A percentile compares a stretch with the other conserved stretches of the same genome.
phyloP scores from a whole-genome alignment of 2,797 vertebrate genomes.

The Dipus sagitta region DNA sequence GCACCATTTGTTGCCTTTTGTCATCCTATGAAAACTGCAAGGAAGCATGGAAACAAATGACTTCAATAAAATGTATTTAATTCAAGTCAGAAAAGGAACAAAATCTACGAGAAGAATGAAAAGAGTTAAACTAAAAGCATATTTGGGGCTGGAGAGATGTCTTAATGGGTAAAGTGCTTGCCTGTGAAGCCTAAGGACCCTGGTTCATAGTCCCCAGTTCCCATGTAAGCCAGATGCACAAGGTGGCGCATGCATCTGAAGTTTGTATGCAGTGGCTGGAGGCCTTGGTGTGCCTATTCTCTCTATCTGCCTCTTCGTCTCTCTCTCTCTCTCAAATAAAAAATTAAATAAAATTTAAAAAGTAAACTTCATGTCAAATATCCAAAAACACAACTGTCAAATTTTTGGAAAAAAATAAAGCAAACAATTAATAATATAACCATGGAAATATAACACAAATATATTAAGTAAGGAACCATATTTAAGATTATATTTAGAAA shows the following conservation, averaged over 20 bases:
- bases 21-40: background rate
- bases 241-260: too few relatives aligned
- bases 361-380: background rate
- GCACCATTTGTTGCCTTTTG: background rate
- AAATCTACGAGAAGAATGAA: slow-evolving; percentile 7
- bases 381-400: background rate
- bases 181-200: too few relatives aligned
- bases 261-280: too few relatives aligned
- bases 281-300: too few relatives aligned
- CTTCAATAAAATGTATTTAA: background rate
- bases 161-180: too few relatives aligned
- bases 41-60: background rate
- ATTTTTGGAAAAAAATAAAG: background rate
- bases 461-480: background rate
- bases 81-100: slow-evolving; percentile 13
- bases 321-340: too few relatives aligned
- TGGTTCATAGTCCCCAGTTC: too few relatives aligned
- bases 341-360: too few relatives aligned
- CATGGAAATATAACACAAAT: slow-evolving; percentile 13
- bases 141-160: too few relatives aligned
- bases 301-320: too few relatives aligned
- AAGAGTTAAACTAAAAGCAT: slow-evolving; percentile 2
- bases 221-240: too few relatives aligned
- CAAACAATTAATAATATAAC: background rate
- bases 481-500: slow-evolving; percentile 27